Evolutionary conservation across 2,113 vertebrate genomes (phyloP), one percentile per base, ranked within the genome.

Genomic region (Periophthalmus modestus): DNA sequence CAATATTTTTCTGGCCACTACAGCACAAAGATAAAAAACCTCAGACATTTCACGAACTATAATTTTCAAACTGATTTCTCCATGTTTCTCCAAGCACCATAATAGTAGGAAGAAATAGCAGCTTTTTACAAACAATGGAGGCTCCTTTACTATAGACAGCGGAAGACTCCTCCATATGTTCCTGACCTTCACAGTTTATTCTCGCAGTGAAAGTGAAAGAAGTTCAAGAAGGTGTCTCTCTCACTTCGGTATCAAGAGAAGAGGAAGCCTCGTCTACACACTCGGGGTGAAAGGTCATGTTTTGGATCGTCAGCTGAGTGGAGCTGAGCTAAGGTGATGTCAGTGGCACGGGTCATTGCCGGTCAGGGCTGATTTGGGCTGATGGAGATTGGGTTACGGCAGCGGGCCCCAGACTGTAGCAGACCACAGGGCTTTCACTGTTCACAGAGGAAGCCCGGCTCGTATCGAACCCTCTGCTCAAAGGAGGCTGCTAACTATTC

Each of bases 361-460:
- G 82, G 81, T 79, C 82, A 76, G 79, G 28, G 68, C 78, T 36
- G 74, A 72, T 34, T 80, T 79, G 73, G 72, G 71, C 23, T 39
- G 63, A 69, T 39, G 72, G 68, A 13, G 85, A 86, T 91, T 46
- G 13, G 71, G 89, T 90, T 92, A 83, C 88, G 16, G 24, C 78
- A 47, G 85, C 73, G 68, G 76, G 74, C 65, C 85, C 1, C 7
- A 73, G 77, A 75, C 79, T 82, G 23, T 36, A 82, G 39, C 39
- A 43, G 65, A 89, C 89, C 91, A 84, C 82, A 87, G 80, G 80
- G 72, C 87, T 80, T 88, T 79, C 85, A 88, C 84, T 82, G 82
- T 75, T 82, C 83, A 85, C 80, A 59, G 75, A 89, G 82, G 86
- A 91, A 88, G 85, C 74, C 75, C 10, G 75, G 57, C 71, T 86